These are phyloP conservation scores for Anthonomus grandis DNA, from an alignment of 1,140 invertebrate species.

Conservation along the genomic window DNA sequence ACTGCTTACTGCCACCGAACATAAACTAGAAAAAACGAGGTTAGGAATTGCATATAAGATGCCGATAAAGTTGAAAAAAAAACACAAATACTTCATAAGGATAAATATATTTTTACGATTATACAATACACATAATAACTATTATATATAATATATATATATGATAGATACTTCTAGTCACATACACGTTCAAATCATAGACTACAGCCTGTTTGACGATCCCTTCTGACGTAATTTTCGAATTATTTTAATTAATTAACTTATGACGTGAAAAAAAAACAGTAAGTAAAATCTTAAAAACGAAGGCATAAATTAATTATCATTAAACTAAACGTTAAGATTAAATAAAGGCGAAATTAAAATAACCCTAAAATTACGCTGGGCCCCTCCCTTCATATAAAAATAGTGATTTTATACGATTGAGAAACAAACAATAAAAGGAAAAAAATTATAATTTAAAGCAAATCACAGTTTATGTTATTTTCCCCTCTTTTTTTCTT, in stretches of 20 bases:
- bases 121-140: constrained; percentile 26
- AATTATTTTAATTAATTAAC: constrained; percentile 17
- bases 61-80: background rate
- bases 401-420: constrained; percentile 35
- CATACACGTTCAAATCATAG: constrained; percentile 14
- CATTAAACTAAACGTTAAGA: background rate
- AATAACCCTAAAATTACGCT: constrained; percentile 13
- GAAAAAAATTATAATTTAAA: constrained; percentile 20
- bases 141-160: too few relatives aligned
- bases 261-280: too few relatives aligned
- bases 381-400: constrained; percentile 33
- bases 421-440: constrained; percentile 25
- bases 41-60: background rate
- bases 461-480: constrained; percentile 49
- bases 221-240: constrained; percentile 13
- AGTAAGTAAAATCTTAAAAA: too few relatives aligned
- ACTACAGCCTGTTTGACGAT: constrained; percentile 11
- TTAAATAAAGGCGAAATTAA: constrained; percentile 9
- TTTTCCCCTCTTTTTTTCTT: too few relatives aligned
- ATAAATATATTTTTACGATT: constrained; percentile 18
- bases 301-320: constrained; percentile 12
- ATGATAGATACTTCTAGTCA: constrained; percentile 17
- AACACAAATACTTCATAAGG: background rate
- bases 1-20: too few relatives aligned
- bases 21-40: background rate